Evolutionary conservation across 2,888 invertebrate species (phyloP).

Genomic region (Gastrophysa polygoni): DNA sequence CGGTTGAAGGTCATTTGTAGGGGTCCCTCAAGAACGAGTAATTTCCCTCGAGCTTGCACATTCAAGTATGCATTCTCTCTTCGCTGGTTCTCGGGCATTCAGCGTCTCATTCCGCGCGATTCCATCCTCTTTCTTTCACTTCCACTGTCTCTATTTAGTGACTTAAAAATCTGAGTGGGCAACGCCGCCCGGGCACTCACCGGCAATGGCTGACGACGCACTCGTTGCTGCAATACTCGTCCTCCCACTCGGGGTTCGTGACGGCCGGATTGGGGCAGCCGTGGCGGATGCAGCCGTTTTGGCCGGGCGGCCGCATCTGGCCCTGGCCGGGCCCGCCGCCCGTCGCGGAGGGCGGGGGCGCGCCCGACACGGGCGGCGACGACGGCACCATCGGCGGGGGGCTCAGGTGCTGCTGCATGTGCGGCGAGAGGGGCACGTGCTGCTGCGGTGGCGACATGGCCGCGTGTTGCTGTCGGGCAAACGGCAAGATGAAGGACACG

Average conservation of each 20-base stretch:
- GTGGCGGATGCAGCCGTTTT: constrained; percentile 78
- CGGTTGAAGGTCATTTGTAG: too few species aligned
- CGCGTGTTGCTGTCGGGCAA: background rate
- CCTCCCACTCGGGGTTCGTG: constrained; percentile 93
- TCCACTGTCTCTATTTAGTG: too few species aligned
- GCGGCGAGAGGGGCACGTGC: constrained; percentile 52
- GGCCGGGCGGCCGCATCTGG: constrained; percentile 55
- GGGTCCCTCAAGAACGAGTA: too few species aligned
- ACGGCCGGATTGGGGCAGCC: constrained; percentile 91
- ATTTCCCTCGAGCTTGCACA: too few species aligned
- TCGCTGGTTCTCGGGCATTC: too few species aligned
- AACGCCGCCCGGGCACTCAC: constrained; percentile 55
- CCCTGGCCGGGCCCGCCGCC: constrained; percentile 45
- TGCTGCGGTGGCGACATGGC: constrained; percentile 45
- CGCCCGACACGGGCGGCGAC: constrained; percentile 61
- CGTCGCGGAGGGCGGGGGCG: constrained; percentile 58
- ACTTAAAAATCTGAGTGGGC: too few species aligned
- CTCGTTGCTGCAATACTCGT: constrained; percentile 96
- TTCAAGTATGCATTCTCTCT: too few species aligned
- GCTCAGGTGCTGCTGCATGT: constrained; percentile 58
- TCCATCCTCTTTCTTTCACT: too few species aligned
- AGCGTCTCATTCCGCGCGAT: too few species aligned
- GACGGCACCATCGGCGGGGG: constrained; percentile 61
- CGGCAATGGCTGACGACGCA: constrained; percentile 96
- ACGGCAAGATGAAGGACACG: background rate